Conservation (phyloP, 2,797 vertebrate species). For the Lepus townsendii region DNA sequence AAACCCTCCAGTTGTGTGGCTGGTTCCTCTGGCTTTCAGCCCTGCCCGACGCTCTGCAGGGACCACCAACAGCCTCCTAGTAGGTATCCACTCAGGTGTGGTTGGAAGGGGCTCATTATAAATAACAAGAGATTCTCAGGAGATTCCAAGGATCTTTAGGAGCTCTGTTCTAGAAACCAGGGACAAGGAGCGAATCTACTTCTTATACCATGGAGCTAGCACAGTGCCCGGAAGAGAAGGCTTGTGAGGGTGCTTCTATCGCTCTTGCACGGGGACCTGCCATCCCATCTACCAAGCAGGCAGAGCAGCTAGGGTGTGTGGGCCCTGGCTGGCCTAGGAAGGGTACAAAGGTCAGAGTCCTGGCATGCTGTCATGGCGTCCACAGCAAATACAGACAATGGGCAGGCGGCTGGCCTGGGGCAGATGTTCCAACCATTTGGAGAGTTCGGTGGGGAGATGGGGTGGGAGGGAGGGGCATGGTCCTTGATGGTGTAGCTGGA, state of each 20-base stretch:
- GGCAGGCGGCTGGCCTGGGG: background rate
- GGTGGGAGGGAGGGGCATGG: background rate
- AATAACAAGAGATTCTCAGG: background rate
- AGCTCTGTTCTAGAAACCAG: background rate
- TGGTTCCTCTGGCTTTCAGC: background rate
- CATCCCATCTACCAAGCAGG: background rate
- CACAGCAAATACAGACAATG: background rate
- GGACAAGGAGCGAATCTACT: background rate
- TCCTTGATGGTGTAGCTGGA: background rate
- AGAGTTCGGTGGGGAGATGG: background rate
- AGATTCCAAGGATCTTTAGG: background rate
- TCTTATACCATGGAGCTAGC: background rate
- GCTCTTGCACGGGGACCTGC: background rate
- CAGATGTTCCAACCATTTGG: background rate
- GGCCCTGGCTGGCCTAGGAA: background rate
- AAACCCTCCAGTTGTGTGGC: background rate
- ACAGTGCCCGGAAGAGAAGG: background rate
- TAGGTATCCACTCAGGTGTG: background rate
- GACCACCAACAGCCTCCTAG: background rate
- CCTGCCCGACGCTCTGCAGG: background rate
- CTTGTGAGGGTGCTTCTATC: background rate
- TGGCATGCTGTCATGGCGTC: background rate
- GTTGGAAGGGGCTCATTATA: background rate
- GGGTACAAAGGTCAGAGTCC: background rate
- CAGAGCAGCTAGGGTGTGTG: background rate